phyloP scores from a whole-genome alignment of 2,797 vertebrate genomes.

The Mormyrops boulengeri region DNA sequence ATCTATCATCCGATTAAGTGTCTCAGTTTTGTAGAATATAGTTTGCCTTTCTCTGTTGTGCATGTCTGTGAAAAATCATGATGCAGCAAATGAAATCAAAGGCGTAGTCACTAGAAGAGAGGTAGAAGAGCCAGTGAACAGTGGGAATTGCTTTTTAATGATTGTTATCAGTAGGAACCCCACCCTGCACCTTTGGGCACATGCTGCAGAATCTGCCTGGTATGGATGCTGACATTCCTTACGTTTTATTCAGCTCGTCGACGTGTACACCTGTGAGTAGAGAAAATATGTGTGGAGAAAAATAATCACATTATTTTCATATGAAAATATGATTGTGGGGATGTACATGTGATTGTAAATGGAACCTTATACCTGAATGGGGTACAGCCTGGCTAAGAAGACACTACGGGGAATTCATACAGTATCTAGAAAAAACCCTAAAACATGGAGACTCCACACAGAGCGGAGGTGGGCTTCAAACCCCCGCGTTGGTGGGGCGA shows the following conservation, averaged over 20 bases:
- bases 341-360: neutral
- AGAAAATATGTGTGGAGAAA: neutral
- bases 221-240: neutral
- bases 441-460: neutral
- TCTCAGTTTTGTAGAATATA: neutral
- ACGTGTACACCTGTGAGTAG: neutral
- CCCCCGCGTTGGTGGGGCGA: neutral
- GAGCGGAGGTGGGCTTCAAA: neutral
- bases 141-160: neutral
- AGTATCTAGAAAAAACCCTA: neutral
- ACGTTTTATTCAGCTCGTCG: neutral
- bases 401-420: neutral
- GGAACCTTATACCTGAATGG: neutral
- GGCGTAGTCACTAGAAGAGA: neutral
- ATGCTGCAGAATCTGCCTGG: slow-evolving; percentile 34
- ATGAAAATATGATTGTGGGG: neutral
- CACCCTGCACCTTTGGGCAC: slow-evolving; percentile 1
- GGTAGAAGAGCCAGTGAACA: neutral
- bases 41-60: neutral
- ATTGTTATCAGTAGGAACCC: neutral
- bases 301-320: neutral
- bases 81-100: neutral
- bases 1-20: neutral
- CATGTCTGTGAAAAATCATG: neutral
- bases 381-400: neutral